Conservation (phyloP, 2,888 invertebrate genomes). For the Hypena proboscidalis region DNA sequence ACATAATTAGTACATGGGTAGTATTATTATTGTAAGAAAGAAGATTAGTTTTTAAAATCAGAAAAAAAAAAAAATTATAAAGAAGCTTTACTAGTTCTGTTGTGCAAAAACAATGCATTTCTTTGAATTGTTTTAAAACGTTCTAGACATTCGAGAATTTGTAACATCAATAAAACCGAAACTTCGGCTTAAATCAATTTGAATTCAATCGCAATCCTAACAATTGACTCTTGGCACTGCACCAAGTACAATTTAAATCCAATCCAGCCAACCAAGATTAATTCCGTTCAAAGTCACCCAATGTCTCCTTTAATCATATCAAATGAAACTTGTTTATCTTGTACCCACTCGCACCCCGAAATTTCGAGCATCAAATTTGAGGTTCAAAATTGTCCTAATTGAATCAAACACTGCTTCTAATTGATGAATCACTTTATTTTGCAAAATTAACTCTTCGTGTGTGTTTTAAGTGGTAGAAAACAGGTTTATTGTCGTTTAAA, state of each 20-base stretch:
- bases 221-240: background rate
- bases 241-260: conserved; percentile 1
- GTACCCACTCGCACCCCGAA: conserved; percentile 29
- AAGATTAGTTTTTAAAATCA: too few species aligned
- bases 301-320: conserved; percentile 17
- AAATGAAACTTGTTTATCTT: conserved; percentile 25
- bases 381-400: conserved; percentile 31
- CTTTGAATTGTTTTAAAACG: too few species aligned
- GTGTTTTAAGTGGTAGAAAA: background rate
- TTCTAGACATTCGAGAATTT: too few species aligned
- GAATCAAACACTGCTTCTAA: conserved; percentile 30
- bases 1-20: background rate
- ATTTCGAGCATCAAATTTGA: conserved; percentile 30
- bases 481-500: background rate
- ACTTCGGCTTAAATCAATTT: conserved; percentile 1
- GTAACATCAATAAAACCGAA: too few species aligned
- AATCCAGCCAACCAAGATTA: background rate
- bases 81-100: too few species aligned
- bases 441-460: conserved; percentile 16
- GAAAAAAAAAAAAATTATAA: too few species aligned
- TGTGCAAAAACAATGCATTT: too few species aligned
- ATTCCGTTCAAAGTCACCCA: conserved; percentile 7
- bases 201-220: too few species aligned
- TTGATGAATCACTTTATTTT: conserved; percentile 41
- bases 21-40: too few species aligned